A percentile compares a stretch with the other conserved stretches of the same genome.
These are phyloP conservation scores for Melanostigma gelatinosum DNA, from an alignment of 2,113 vertebrate species.

Conservation along the genomic window DNA sequence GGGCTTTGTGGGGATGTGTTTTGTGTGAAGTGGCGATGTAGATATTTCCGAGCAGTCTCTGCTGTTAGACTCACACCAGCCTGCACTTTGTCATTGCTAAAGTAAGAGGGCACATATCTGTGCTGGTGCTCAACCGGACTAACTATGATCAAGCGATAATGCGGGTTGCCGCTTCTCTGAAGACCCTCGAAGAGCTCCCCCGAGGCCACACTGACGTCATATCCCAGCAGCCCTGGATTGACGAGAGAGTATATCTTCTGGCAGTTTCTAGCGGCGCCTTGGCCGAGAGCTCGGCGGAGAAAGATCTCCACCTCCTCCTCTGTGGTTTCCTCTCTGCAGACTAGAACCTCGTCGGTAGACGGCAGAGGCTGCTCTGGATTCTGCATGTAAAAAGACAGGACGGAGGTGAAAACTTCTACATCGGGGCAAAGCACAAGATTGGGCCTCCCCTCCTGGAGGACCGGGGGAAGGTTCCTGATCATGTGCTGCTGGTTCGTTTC, in stretches of 20 bases:
- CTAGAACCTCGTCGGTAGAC: slow-evolving; percentile 80
- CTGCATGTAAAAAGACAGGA: slow-evolving; percentile 74
- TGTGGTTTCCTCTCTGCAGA: slow-evolving; percentile 80
- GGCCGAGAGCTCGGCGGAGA: slow-evolving; percentile 78
- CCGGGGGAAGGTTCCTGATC: slow-evolving; percentile 65
- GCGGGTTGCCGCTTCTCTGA: slow-evolving; percentile 56
- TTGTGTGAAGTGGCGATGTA: slow-evolving; percentile 74
- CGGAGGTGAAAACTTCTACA: slow-evolving; percentile 72
- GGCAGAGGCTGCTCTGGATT: slow-evolving; percentile 77
- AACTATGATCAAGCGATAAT: slow-evolving; percentile 78
- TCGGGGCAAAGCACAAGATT: slow-evolving; percentile 79
- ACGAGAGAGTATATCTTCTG: slow-evolving; percentile 82
- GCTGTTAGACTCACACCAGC: slow-evolving; percentile 53
- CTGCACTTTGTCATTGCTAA: slow-evolving; percentile 80
- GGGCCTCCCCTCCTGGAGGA: slow-evolving; percentile 74
- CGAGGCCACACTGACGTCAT: slow-evolving; percentile 80
- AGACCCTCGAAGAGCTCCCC: slow-evolving; percentile 75
- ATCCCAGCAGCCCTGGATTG: slow-evolving; percentile 79
- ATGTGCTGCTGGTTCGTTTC: slow-evolving; percentile 48
- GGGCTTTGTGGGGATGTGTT: neutral
- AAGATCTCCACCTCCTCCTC: slow-evolving; percentile 85
- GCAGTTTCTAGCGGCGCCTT: slow-evolving; percentile 38
- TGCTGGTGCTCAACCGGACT: slow-evolving; percentile 79
- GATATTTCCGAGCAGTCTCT: slow-evolving; percentile 64
- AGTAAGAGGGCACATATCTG: slow-evolving; percentile 82